Conservation (phyloP, 2,113 vertebrate genomes). For the Salvelinus alpinus region DNA sequence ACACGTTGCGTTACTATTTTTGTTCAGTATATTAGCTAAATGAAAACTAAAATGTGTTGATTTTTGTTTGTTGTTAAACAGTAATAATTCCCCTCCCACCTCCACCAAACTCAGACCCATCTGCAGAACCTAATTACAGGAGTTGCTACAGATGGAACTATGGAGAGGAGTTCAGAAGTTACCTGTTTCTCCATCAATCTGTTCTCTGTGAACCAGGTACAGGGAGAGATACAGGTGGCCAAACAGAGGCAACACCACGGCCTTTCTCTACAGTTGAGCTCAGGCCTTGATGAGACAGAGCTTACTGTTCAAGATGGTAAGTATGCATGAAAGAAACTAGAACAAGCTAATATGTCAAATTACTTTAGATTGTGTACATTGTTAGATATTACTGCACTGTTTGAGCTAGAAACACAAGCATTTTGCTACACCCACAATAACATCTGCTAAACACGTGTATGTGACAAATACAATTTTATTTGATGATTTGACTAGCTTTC, state of each 20-base stretch:
- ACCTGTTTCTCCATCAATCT: conserved; percentile 31
- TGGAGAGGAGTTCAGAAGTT: conserved; percentile 1
- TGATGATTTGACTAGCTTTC: too few species aligned
- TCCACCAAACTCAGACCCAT: neutral
- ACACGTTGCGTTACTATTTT: too few species aligned
- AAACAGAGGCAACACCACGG: conserved; percentile 38
- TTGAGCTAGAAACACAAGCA: too few species aligned
- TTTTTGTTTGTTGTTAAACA: too few species aligned
- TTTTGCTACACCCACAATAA: too few species aligned
- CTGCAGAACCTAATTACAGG: neutral
- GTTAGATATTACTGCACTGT: too few species aligned
- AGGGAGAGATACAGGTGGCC: neutral
- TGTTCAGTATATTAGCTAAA: too few species aligned
- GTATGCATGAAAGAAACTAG: neutral
- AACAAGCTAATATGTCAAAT: too few species aligned
- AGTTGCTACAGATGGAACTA: neutral
- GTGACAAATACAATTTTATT: neutral
- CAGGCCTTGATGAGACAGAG: conserved; percentile 14
- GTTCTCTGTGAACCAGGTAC: conserved; percentile 18
- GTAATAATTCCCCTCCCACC: neutral
- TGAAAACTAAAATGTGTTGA: too few species aligned
- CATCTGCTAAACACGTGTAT: too few species aligned
- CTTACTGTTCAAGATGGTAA: conserved; percentile 61
- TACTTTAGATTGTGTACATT: too few species aligned
- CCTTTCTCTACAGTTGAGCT: conserved; percentile 32